These are phyloP conservation scores for Engystomops pustulosus DNA, from an alignment of 2,113 vertebrate species.

Conservation along the genomic window DNA sequence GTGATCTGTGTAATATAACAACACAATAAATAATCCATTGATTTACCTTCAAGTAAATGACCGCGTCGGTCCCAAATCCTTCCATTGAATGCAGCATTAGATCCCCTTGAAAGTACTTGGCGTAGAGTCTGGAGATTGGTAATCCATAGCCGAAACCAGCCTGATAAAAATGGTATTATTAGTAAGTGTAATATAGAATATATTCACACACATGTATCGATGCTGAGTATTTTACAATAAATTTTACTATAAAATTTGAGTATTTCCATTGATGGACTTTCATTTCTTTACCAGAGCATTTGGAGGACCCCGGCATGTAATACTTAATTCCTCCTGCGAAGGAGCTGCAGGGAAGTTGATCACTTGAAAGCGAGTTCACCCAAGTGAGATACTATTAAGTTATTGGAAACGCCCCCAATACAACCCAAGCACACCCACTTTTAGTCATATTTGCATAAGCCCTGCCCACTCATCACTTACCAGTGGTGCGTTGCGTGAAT, in stretches of 20 bases:
- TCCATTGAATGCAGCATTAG: conserved; percentile 95
- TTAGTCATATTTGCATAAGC: no score
- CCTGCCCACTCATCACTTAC: conserved; percentile 72
- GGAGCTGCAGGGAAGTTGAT: not conserved
- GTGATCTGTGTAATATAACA: not conserved
- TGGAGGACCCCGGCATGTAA: no score
- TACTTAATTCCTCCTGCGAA: not conserved
- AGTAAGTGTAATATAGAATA: not conserved
- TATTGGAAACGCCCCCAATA: no score
- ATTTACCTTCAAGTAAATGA: conserved; percentile 94
- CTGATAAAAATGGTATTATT: conserved; percentile 67
- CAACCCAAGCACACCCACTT: no score
- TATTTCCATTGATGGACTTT: no score
- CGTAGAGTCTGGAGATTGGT: conserved; percentile 96
- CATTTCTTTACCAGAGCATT: no score
- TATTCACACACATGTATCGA: not conserved
- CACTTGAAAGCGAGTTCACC: not conserved
- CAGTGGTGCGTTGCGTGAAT: conserved; percentile 86
- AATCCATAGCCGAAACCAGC: conserved; percentile 97
- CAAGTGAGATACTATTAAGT: no score
- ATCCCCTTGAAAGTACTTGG: conserved; percentile 97
- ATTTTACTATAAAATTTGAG: no score
- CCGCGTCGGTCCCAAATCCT: conserved; percentile 92
- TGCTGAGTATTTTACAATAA: not conserved
- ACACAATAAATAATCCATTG: not conserved